These are phyloP conservation scores for Drosophila seguyi DNA, from an alignment of 1,140 invertebrate species.

Conservation along the genomic window DNA sequence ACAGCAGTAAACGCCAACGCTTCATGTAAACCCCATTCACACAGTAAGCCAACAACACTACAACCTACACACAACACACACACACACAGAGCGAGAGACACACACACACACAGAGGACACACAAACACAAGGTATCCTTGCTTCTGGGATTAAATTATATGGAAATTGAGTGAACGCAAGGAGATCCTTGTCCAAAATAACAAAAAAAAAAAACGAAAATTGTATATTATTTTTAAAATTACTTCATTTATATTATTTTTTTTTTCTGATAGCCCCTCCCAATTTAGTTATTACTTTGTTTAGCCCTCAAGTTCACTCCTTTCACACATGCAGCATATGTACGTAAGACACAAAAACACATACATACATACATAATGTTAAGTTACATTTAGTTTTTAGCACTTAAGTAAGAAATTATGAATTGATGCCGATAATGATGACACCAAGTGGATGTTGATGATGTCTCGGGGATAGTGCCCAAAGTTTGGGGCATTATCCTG, in stretches of 20 bases:
- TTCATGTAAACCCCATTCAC: conserved; percentile 85
- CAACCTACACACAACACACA: background rate
- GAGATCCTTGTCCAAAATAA: background rate
- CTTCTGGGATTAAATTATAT: conserved; percentile 7
- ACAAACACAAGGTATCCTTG: background rate
- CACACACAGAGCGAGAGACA: conserved; percentile 1
- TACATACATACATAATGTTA: conserved; percentile 20
- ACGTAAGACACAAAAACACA: conserved; percentile 34
- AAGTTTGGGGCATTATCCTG: background rate
- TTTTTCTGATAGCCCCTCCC: background rate
- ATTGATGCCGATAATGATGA: conserved; percentile 18
- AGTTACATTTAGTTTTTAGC: conserved; percentile 44
- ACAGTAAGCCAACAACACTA: conserved; percentile 12
- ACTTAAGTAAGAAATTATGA: conserved; percentile 22
- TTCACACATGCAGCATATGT: conserved; percentile 38
- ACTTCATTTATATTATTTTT: background rate
- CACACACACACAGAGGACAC: background rate
- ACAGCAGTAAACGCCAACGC: conserved; percentile 86
- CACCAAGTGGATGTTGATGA: conserved; percentile 8
- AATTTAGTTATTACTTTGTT: background rate
- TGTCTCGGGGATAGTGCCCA: conserved; percentile 3
- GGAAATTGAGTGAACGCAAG: conserved; percentile 13
- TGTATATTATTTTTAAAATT: conserved; percentile 11
- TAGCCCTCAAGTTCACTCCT: background rate
- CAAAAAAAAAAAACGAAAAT: background rate